These are phyloP conservation scores for Monoplex corrugatus DNA, from an alignment of 2,888 invertebrate genomes.

Conservation along the genomic window DNA sequence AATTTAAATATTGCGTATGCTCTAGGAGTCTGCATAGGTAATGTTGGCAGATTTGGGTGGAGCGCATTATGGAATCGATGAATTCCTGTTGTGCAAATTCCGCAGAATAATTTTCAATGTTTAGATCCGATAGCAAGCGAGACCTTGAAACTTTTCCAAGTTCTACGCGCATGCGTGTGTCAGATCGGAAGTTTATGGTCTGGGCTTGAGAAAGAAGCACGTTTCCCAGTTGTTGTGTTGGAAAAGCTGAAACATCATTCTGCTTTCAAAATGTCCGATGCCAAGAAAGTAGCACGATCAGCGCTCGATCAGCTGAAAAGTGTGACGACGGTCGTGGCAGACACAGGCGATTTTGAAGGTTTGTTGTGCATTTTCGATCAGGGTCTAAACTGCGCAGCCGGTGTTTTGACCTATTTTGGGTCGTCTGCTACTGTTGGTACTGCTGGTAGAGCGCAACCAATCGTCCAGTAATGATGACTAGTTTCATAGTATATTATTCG, in stretches of 20 bases:
- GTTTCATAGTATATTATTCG: too few relatives aligned
- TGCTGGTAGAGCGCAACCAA: too few relatives aligned
- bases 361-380: slow-evolving; percentile 66
- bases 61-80: too few relatives aligned
- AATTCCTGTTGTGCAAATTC: too few relatives aligned
- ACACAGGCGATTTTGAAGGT: slow-evolving; percentile 99
- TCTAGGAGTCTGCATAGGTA: too few relatives aligned
- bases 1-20: too few relatives aligned
- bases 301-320: slow-evolving; percentile 94
- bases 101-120: too few relatives aligned
- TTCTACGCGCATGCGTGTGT: slow-evolving; percentile 26
- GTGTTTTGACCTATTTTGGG: neutral
- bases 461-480: too few relatives aligned
- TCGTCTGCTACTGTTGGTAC: too few relatives aligned
- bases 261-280: slow-evolving; percentile 65
- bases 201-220: neutral
- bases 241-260: neutral
- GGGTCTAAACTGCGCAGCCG: neutral
- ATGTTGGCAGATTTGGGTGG: too few relatives aligned
- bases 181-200: slow-evolving; percentile 36
- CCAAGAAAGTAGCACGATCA: slow-evolving; percentile 79
- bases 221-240: too few relatives aligned
- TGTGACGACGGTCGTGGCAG: slow-evolving; percentile 96
- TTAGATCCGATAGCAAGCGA: too few relatives aligned
- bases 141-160: neutral